Evolutionary conservation across 2,113 vertebrate species (phyloP).

Genomic region (Sinocyclocheilus grahami): DNA sequence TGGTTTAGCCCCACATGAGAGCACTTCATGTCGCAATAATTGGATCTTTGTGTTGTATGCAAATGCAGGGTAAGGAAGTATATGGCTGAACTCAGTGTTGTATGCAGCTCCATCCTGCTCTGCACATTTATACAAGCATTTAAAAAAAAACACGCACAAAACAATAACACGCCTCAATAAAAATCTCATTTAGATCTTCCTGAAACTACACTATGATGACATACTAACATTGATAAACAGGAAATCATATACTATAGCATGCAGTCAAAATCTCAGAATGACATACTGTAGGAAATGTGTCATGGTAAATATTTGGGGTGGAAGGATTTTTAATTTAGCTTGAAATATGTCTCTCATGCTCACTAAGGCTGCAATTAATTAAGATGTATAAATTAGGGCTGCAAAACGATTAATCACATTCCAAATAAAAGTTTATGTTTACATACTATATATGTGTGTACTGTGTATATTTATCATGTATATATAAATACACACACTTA

Average conservation of each 20-base stretch:
- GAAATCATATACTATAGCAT: background rate
- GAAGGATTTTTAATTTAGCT: background rate
- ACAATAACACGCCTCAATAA: background rate
- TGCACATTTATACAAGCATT: background rate
- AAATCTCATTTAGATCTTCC: background rate
- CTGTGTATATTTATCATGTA: too few relatives aligned
- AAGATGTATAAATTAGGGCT: too few relatives aligned
- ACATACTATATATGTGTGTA: too few relatives aligned
- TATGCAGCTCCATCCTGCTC: background rate
- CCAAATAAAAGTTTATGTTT: too few relatives aligned
- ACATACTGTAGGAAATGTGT: background rate
- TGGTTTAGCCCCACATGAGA: slow-evolving; percentile 33
- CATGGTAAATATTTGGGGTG: too few relatives aligned
- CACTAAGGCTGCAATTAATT: background rate
- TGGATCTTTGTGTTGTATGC: slow-evolving; percentile 57
- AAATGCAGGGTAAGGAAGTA: slow-evolving; percentile 43
- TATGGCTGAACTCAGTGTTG: background rate
- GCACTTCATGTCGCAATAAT: slow-evolving; percentile 49
- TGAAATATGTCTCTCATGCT: background rate
- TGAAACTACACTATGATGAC: background rate
- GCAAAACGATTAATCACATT: too few relatives aligned
- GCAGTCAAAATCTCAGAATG: background rate
- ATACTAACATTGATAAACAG: slow-evolving; percentile 26
- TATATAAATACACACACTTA: too few relatives aligned
- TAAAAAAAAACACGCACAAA: background rate